phyloP scores from a whole-genome alignment of 2,113 vertebrate species.

The Naja naja region DNA sequence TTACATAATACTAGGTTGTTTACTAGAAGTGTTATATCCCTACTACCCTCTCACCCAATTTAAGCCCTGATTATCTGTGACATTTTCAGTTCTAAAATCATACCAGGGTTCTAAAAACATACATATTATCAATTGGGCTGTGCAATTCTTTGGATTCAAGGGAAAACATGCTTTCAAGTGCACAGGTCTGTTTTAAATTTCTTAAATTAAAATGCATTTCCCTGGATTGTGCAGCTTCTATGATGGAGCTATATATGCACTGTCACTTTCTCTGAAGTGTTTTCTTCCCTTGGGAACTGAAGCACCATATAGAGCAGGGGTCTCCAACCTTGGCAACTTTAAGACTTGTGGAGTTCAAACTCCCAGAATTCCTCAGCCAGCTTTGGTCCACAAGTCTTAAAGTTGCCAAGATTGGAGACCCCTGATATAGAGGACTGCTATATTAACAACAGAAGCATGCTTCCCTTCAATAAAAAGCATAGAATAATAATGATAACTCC shows the following conservation, averaged over 20 bases:
- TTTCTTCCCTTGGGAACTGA: not conserved
- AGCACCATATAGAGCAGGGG: not conserved
- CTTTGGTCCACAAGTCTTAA: no score
- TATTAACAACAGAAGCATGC: not conserved
- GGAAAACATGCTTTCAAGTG: not conserved
- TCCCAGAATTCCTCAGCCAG: no score
- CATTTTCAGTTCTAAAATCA: not conserved
- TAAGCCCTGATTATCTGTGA: not conserved
- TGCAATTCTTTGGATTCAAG: not conserved
- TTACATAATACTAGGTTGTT: not conserved
- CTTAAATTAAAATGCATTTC: not conserved
- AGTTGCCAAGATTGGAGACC: no score
- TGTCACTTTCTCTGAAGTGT: not conserved
- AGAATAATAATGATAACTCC: not conserved
- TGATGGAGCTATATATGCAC: not conserved
- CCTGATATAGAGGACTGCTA: not conserved
- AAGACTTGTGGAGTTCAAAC: no score
- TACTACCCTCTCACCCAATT: not conserved
- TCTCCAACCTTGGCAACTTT: no score
- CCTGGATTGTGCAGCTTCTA: not conserved
- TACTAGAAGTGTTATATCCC: not conserved
- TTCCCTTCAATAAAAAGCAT: not conserved
- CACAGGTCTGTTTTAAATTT: not conserved
- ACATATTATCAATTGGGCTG: not conserved
- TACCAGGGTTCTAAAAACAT: not conserved